Evolutionary conservation across 2,113 vertebrate species (phyloP), one percentile per base, ranked within the genome.

Genomic region (Hypocryptadius cinnamomeus): DNA sequence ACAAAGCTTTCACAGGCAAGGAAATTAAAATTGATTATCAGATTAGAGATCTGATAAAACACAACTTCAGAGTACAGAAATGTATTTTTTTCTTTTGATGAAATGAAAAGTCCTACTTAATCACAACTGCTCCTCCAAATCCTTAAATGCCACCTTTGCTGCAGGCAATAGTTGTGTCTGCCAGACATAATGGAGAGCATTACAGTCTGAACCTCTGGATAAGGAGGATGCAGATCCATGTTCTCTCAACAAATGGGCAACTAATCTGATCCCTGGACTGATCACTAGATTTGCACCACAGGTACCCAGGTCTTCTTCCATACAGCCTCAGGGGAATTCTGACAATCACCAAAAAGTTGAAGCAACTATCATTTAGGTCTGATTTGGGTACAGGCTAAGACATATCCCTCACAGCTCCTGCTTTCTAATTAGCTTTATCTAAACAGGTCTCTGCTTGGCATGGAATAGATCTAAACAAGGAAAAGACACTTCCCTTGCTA

Each of bases 1-100:
- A 71, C 19, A 90, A 77, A 78, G 42, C 47, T 85, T 45, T 81
- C 50, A 81, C 23, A 79, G 44, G 30, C 68, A 92, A 79, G 76
- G 71, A 92, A 94, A 95, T 91, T 63, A 91, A 85, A 95, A 91
- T 4, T 56, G 50, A 82, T 83, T 27, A 85, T 80, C 48, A 91
- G 76, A 94, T 87, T 56, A 85, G 35, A 93, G 74, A 74, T 79
- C 33, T 85, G 71, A 79, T 47, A 69, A 80, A 85, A 70, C 64
- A 47, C 60, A 73, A 30, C 78, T 91, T 70, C 33, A 91, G 42
- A 93, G 35, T 23, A 87, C 33, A 93, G 30, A 90, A 79, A 54
- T 82, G 53, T 59, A 42, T 79, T 77, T 90, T 54, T 30, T 80
- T 77, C 33, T 79, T 91, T 79, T 87, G 39, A 85, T 74, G 23